Evolutionary conservation across 64 coral and sea anemone species (phyloP).

Genomic region (Catalaphyllia jardinei): DNA sequence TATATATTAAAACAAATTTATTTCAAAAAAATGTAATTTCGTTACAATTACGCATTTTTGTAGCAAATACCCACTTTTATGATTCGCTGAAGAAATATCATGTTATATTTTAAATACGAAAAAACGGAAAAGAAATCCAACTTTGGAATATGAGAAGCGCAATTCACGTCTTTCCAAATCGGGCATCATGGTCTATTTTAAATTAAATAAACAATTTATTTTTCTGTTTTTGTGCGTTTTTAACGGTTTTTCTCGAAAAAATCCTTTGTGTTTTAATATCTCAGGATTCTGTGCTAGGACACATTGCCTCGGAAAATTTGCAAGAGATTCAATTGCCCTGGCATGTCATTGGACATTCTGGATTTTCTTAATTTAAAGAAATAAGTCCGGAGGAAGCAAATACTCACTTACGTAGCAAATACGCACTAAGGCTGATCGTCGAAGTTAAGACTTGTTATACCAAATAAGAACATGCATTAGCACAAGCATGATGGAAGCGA

Average conservation of each 20-base stretch:
- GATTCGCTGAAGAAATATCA: constrained; percentile 19
- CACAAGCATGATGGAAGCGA: too few species aligned
- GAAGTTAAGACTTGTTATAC: too few species aligned
- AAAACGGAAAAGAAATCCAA: background rate
- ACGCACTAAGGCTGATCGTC: too few species aligned
- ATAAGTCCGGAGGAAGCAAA: too few species aligned
- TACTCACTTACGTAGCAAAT: too few species aligned
- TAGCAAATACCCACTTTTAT: constrained; percentile 8
- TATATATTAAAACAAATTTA: constrained; percentile 21
- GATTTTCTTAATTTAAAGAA: background rate
- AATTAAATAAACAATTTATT: background rate
- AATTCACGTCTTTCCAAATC: constrained; percentile 20
- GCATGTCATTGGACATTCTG: background rate
- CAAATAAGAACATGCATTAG: too few species aligned
- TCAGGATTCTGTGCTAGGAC: background rate
- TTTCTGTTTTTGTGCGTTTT: background rate
- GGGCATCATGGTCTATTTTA: background rate
- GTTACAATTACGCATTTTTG: background rate
- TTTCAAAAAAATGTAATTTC: constrained; percentile 8
- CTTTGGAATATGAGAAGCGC: constrained; percentile 8
- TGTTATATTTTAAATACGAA: constrained; percentile 18
- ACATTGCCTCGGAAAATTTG: background rate
- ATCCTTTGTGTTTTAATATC: background rate
- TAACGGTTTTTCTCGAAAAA: background rate
- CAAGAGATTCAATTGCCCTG: background rate